These are phyloP conservation scores for Nannospalax galili DNA, from an alignment of 2,113 vertebrate genomes.

Conservation along the genomic window DNA sequence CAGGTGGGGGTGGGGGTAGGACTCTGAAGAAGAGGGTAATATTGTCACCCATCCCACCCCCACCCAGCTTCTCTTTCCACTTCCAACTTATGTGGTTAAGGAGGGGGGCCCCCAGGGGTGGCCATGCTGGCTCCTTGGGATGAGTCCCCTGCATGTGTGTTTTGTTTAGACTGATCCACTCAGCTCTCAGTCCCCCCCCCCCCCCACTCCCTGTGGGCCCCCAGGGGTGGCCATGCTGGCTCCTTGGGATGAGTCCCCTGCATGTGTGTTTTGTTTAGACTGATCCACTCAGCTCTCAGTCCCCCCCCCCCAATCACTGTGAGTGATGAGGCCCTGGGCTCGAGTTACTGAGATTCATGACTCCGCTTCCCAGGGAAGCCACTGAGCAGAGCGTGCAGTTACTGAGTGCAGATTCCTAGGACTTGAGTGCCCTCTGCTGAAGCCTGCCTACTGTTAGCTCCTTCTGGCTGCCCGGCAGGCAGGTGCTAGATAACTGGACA, in stretches of 20 bases:
- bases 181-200: constrained; percentile 88
- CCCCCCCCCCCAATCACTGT: constrained; percentile 89
- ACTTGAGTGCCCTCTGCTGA: constrained; percentile 94
- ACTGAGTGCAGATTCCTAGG: constrained; percentile 90
- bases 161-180: constrained; percentile 90
- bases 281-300: constrained; percentile 89
- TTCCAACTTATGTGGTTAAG: neutral
- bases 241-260: constrained; percentile 88
- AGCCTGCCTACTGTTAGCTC: constrained; percentile 84
- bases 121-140: constrained; percentile 83
- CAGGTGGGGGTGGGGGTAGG: constrained; percentile 41
- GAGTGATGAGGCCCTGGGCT: constrained; percentile 92
- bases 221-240: constrained; percentile 78
- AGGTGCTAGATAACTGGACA: neutral
- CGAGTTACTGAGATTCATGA: constrained; percentile 93
- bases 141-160: constrained; percentile 88
- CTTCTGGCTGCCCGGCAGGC: constrained; percentile 60
- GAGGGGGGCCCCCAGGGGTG: constrained; percentile 51
- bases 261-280: constrained; percentile 89
- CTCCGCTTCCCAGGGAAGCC: constrained; percentile 86
- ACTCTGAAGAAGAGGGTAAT: constrained; percentile 24
- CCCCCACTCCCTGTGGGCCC: no score
- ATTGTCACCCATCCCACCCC: neutral
- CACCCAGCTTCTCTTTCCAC: neutral
- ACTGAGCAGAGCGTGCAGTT: constrained; percentile 74